These are phyloP conservation scores for Eumacrocentrus americanus DNA, from an alignment of 2,888 invertebrate genomes.

Conservation along the genomic window DNA sequence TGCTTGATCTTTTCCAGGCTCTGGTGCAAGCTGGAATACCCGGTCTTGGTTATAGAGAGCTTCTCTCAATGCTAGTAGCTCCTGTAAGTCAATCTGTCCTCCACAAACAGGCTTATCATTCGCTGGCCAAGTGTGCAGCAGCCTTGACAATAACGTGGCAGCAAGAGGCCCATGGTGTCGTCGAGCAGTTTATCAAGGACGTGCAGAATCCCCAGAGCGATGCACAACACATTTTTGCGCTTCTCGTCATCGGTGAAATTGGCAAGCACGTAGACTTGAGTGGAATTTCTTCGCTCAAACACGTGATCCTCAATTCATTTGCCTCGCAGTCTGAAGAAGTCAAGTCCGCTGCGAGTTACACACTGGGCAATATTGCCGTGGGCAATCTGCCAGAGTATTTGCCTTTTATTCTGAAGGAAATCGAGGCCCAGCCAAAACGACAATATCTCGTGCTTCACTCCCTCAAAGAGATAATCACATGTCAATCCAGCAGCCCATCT, in stretches of 20 bases:
- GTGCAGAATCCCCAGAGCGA: conserved; percentile 75
- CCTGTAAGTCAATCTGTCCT: conserved; percentile 66
- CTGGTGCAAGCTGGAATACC: conserved; percentile 83
- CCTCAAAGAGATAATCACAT: conserved; percentile 84
- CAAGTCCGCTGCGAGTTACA: conserved; percentile 96
- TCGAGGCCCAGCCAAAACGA: conserved; percentile 90
- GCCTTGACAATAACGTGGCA: conserved; percentile 85
- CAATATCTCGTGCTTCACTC: conserved; percentile 97
- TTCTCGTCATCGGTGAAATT: conserved; percentile 96
- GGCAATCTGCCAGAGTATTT: conserved; percentile 93
- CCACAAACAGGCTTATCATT: conserved; percentile 85
- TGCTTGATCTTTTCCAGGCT: conserved; percentile 92
- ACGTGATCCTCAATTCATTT: conserved; percentile 85
- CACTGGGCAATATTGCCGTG: conserved; percentile 93
- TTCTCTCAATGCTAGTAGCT: conserved; percentile 78
- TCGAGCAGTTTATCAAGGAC: conserved; percentile 73
- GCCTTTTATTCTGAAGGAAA: conserved; percentile 92
- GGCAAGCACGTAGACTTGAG: conserved; percentile 92
- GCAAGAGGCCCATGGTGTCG: conserved; percentile 72
- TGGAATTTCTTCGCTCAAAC: conserved; percentile 75
- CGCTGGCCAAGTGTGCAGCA: conserved; percentile 95
- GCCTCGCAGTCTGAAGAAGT: conserved; percentile 93
- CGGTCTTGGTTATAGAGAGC: conserved; percentile 79
- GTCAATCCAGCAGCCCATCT: conserved; percentile 65
- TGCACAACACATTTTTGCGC: conserved; percentile 88